Base-by-base conservation (phyloP, 2,113 vertebrate species). In the Electrona antarctica region DNA sequence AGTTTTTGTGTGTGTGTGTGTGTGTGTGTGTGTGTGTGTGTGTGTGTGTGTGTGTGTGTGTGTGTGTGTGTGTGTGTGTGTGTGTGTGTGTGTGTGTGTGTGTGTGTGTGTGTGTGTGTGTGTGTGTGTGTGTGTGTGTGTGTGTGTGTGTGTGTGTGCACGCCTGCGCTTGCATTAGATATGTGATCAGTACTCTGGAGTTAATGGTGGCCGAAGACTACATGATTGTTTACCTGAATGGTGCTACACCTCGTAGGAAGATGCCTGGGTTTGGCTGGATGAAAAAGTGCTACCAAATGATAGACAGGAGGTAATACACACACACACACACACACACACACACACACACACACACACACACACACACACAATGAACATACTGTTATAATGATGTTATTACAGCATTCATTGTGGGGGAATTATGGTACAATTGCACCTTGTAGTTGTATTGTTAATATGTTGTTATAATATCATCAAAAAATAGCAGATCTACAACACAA, bases 271-370 rank as follows among this genome's bases (percentile, higher is more conserved):
- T 99, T 28, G 94, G 94, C 28, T 99, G 98, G 98, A 95, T 99
- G 93, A 99, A 98, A 85, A 97, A 93, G 71, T 99, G 98, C 88
- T 99, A 99, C 66, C 96, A 98, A 80, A 99, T 99, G 98, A 99
- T 99, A 85, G 96, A 99, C 77, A 93, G 97, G 71, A 89, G 97
- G 98, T 97, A 87, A 75, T 7, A 55, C 29, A 77, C 15, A 55
- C 45, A 33, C 12, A 55, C 59, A 45, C 49, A 60, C 41, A 33
- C 12, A 69, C 1, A 14, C 45, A 63, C 60, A 14, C 58, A 46
- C n/a, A 14, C 68, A 61, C 50, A 47, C 11, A 64, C 52, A 15
- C 8, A 59, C 46, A 64, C 33, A 58, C 60, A 52, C 28, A 21
- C 10, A 41, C 33, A 41, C 33, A 41, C 33, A 41, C 33, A 41